phyloP scores from a whole-genome alignment of 2,888 invertebrate genomes.

The Idaea straminata region DNA sequence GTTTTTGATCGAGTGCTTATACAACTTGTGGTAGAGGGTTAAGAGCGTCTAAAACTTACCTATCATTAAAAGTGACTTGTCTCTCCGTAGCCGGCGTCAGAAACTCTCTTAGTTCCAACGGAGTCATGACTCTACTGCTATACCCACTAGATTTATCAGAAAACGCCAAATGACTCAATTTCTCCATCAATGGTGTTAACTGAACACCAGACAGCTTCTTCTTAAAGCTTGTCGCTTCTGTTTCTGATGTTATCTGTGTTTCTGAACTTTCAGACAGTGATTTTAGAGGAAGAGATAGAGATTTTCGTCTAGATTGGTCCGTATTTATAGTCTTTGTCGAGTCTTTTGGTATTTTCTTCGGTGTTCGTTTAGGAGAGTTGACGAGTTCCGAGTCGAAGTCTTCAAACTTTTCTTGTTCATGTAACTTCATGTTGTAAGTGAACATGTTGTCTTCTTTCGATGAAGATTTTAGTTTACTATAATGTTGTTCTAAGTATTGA shows the following conservation, averaged over 20 bases:
- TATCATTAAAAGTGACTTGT: constrained; percentile 61
- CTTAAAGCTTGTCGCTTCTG: constrained; percentile 62
- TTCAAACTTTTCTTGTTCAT: constrained; percentile 68
- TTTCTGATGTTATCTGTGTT: constrained; percentile 53
- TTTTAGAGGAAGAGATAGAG: constrained; percentile 86
- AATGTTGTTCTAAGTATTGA: constrained; percentile 84
- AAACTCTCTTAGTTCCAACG: constrained; percentile 70
- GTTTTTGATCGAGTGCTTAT: too few relatives aligned
- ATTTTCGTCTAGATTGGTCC: constrained; percentile 74
- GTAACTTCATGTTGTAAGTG: constrained; percentile 59
- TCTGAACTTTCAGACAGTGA: constrained; percentile 77
- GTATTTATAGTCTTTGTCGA: constrained; percentile 49
- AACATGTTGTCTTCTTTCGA: constrained; percentile 71
- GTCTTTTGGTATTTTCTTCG: constrained; percentile 64
- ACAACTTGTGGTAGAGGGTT: background rate
- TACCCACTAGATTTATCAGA: constrained; percentile 85
- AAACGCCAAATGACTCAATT: constrained; percentile 86
- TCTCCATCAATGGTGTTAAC: constrained; percentile 90
- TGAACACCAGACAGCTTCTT: constrained; percentile 84
- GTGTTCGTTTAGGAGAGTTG: constrained; percentile 66
- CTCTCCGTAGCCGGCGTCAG: constrained; percentile 64
- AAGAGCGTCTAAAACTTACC: constrained; percentile 37
- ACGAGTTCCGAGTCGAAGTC: constrained; percentile 72
- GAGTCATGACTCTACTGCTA: constrained; percentile 85
- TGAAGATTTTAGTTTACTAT: constrained; percentile 75